Evolutionary conservation across 2,888 invertebrate genomes (phyloP).

Genomic region (Bembecia ichneumoniformis): DNA sequence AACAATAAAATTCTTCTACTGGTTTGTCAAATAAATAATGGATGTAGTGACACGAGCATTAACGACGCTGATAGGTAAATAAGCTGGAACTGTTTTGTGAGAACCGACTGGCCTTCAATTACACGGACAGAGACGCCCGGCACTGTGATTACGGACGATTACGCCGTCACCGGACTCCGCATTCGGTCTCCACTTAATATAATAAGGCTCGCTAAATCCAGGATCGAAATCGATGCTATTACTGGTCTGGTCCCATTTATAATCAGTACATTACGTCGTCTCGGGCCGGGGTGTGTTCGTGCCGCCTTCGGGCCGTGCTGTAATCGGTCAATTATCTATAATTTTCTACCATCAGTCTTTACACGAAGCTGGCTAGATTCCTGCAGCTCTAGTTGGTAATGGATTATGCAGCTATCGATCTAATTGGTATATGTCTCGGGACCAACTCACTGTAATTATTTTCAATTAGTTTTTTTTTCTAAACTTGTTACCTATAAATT

Average conservation of each 20-base stretch:
- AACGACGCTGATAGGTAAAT: slow-evolving; percentile 18
- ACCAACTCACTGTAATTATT: too few species aligned
- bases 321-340: slow-evolving; percentile 70
- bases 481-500: too few species aligned
- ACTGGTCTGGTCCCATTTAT: slow-evolving; percentile 53
- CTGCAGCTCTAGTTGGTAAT: slow-evolving; percentile 37
- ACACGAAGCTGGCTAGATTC: slow-evolving; percentile 45
- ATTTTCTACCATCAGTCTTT: slow-evolving; percentile 70
- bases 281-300: slow-evolving; percentile 13
- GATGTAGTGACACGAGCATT: slow-evolving; percentile 24
- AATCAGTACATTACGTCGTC: slow-evolving; percentile 52
- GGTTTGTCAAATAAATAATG: not conserved
- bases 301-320: slow-evolving; percentile 40
- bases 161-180: slow-evolving; percentile 59
- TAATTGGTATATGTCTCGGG: slow-evolving; percentile 44
- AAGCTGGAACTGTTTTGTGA: slow-evolving; percentile 15
- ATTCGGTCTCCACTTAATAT: slow-evolving; percentile 68
- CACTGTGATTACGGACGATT: slow-evolving; percentile 62
- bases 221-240: slow-evolving; percentile 66
- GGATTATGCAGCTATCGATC: slow-evolving; percentile 48
- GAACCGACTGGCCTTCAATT: slow-evolving; percentile 19
- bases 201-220: slow-evolving; percentile 64
- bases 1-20: too few species aligned
- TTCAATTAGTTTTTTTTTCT: too few species aligned
- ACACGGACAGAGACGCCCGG: slow-evolving; percentile 19